Base-by-base conservation (phyloP, 2,888 invertebrate species). In the Urechis unicinctus region DNA sequence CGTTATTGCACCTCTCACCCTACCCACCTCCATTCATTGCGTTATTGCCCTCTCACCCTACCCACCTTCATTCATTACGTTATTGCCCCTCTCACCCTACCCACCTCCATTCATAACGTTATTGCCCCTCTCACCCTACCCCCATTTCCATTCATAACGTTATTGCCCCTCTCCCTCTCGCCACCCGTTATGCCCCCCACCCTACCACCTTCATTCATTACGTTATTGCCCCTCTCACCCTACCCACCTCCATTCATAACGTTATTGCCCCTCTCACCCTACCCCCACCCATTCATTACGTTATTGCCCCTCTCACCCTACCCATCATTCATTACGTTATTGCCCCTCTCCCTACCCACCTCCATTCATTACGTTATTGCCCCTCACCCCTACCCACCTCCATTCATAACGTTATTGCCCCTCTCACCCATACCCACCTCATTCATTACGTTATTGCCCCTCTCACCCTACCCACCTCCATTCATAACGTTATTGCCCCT, bases 51-150 rank as follows among this genome's bases (percentile, higher is more conserved):
- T n/a, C n/a, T n/a, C 48, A 3, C 28, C 48, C 21, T 21, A 48
- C 25, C 30, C 48, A 29, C 17, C 28, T 48, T 48, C 30, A 48
- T 48, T 17, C 28, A 2, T 48, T 48, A 29, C 28, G 30, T 48
- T 30, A 48, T 30, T 9, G 6, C 48, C 48, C 28, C 25, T 30
- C 30, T 28, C 30, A 21, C 28, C 48, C 48, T 21, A 28, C 29
- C 30, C 48, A 28, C 28, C 30, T 28, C 48, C 28, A 30, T 28
- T 48, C 30, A 48, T 48, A 24, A 25, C n/a, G 30, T 48, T 48
- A 48, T 29, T 48, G 28, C 30, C 48, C 48, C 29, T 21, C 30
- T 48, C 48, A 28, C 29, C 48, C 21, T 21, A 28, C 22, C 48
- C 26, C 30, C 30, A 48, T 48, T 29, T 28, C 29, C 24, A n/a